Evolutionary conservation across 2,888 invertebrate species (phyloP), one percentile per base, ranked within the genome.

Genomic region (Pachycephus smyrnensis): DNA sequence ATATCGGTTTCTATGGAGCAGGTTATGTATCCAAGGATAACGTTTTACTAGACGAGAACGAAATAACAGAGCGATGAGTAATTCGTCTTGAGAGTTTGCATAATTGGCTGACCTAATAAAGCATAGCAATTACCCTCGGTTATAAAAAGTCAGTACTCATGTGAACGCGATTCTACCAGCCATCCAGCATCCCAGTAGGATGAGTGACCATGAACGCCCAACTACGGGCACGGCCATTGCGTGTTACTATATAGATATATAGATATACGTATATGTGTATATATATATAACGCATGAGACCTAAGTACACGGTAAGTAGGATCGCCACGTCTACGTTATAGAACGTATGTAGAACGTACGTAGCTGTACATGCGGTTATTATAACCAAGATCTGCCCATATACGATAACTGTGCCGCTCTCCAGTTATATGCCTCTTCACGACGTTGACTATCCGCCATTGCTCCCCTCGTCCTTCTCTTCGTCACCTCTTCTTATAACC

Each of bases 341-440:
- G 71, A 71, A 33, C 71, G 71, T 71, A 71, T 71, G 71, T 71
- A 71, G 71, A 71, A 71, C 71, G 71, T 71, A 71, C 68, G 76
- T 86, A 87, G 86, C 84, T 84, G 87, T 87, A 85, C 82, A 84
- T 79, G 82, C 81, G 80, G 81, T 87, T 87, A 84, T 86, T 88
- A 88, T 82, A 82, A 88, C 83, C 83, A 80, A 86, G 85, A 85
- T 87, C 84, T 83, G 81, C 81, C 86, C 86, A 84, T 87, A 82
- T 86, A 86, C 80, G 86, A 87, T 86, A 87, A 88, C 87, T 87
- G 87, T 87, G 88, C 84, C 87, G 84, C 77, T 87, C 85, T 87
- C 86, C 87, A 84, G 84, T 84, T 86, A 84, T 55, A 23, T 82
- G 80, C 80, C 82, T 80, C 80, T 78, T 55, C 55, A 55, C 23